Base-by-base conservation (phyloP, 2,888 invertebrate genomes). In the Oscheius onirici region DNA sequence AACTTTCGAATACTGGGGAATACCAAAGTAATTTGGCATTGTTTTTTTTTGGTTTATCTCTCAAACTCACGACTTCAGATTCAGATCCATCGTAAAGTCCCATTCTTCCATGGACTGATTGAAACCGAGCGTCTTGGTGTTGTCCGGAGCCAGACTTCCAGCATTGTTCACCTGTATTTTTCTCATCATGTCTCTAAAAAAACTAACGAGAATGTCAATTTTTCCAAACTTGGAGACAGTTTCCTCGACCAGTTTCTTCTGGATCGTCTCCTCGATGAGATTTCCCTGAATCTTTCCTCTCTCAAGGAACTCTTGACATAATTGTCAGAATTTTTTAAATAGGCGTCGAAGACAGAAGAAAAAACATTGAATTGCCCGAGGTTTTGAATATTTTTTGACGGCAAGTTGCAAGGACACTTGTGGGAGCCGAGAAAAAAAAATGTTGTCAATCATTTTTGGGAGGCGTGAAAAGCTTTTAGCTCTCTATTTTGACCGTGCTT, bases 181-280 rank as follows among this genome's bases (percentile, higher is more conserved):
- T 55, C 20, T 26, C 11, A 3, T 20, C 46, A 5, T 5, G 5
- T 5, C 46, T n/a, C 15, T 15, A 40, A 11, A 40, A 40, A 13
- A 13, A 11, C 58, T 15, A 3, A 60, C 68, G 41, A 46, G 24
- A 43, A 68, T 55, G 34, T 71, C 55, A 15, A 55, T 43, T 13
- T 51, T 40, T 57, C 68, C 68, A 20, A 40, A 68, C 22, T 68
- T 68, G 26, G 57, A 20, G n/a, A 68, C 68, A 57, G 68, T 68
- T 34, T 43, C 49, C 44, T 68, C 68, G n/a, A 68, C 57, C 5
- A 68, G 17, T 57, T 24, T 44, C 22, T 44, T 55, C 20, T 68
- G 68, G 5, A 44, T 22, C 43, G 67, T 40, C 10, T 61, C 69
- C n/a, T 51, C 49, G 41, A 46, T 63, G n/a, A 63, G 26, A 28